These are phyloP conservation scores for Alsophila aescularia DNA, from an alignment of 2,888 invertebrate genomes.

Conservation along the genomic window DNA sequence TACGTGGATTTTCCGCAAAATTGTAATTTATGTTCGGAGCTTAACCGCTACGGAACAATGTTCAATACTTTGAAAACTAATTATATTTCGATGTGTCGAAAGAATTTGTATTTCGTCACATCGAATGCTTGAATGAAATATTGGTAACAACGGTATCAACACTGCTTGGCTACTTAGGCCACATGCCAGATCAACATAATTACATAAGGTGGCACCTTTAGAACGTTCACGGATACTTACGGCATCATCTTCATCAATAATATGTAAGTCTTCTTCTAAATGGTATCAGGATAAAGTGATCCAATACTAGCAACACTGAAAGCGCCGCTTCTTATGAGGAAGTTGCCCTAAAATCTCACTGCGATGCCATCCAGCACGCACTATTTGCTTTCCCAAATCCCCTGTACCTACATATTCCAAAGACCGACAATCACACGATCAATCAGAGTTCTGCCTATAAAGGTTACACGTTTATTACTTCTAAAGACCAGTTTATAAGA, in stretches of 20 bases:
- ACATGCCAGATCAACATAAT: no score
- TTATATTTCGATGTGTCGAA: no score
- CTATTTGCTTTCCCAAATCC: constrained; percentile 52
- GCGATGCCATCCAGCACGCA: constrained; percentile 56
- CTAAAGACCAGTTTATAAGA: constrained; percentile 4
- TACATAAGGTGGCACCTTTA: no score
- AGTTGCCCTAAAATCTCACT: constrained; percentile 38
- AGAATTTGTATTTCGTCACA: no score
- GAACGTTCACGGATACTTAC: no score
- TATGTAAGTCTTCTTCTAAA: no score
- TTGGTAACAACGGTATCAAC: no score
- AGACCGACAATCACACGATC: constrained; percentile 15
- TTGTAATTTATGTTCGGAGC: constrained; percentile 40
- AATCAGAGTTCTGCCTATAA: constrained; percentile 11
- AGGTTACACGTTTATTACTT: background rate
- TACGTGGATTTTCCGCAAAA: constrained; percentile 36
- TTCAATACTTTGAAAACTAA: constrained; percentile 8
- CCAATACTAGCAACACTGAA: background rate
- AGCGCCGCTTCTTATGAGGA: constrained; percentile 25
- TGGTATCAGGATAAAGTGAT: no score
- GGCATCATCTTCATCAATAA: no score
- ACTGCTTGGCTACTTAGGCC: no score
- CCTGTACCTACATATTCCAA: constrained; percentile 5
- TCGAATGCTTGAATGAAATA: no score
- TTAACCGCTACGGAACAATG: constrained; percentile 5